A percentile compares a stretch with the other conserved stretches of the same genome.
Evolutionary conservation across 2,797 vertebrate species (phyloP).

Genomic region (Hybognathus amarus): DNA sequence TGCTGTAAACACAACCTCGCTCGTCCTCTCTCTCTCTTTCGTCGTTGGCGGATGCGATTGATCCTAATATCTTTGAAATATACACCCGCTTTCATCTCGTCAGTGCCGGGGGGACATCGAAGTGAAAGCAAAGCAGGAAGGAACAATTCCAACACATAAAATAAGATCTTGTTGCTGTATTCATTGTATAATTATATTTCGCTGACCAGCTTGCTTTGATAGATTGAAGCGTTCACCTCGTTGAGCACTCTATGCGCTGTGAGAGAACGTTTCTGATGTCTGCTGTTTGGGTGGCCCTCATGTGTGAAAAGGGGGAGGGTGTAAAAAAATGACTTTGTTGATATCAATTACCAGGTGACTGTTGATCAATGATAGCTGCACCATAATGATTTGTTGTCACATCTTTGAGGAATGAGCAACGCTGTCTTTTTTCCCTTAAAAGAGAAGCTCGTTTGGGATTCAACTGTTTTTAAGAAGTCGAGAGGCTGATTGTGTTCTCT

Average conservation of each 20-base stretch:
- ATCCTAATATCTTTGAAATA: slow-evolving; percentile 53
- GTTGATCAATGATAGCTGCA: slow-evolving; percentile 91
- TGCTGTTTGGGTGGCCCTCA: slow-evolving; percentile 47
- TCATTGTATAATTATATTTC: slow-evolving; percentile 71
- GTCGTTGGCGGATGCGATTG: slow-evolving; percentile 35
- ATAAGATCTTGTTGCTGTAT: slow-evolving; percentile 64
- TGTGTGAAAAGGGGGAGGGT: slow-evolving; percentile 56
- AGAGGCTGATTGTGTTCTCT: slow-evolving; percentile 73
- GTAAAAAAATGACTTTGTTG: slow-evolving; percentile 74
- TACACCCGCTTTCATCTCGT: slow-evolving; percentile 44
- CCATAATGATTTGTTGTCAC: slow-evolving; percentile 93
- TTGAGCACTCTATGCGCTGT: slow-evolving; percentile 63
- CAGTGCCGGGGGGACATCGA: slow-evolving; percentile 25
- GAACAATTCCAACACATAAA: slow-evolving; percentile 58
- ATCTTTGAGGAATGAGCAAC: slow-evolving; percentile 81
- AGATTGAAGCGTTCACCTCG: slow-evolving; percentile 69
- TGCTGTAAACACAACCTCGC: slow-evolving; percentile 54
- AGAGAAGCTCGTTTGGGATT: slow-evolving; percentile 61
- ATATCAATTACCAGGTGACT: slow-evolving; percentile 96
- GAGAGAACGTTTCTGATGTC: slow-evolving; percentile 66
- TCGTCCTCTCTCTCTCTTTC: not conserved
- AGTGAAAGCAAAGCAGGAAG: slow-evolving; percentile 11
- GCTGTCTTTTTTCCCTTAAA: slow-evolving; percentile 50
- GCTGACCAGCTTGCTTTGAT: slow-evolving; percentile 67
- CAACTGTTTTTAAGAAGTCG: slow-evolving; percentile 74